A percentile compares a stretch with the other conserved stretches of the same genome.
phyloP scores from a whole-genome alignment of 2,888 invertebrate species.

The Nomada ferruginata region DNA sequence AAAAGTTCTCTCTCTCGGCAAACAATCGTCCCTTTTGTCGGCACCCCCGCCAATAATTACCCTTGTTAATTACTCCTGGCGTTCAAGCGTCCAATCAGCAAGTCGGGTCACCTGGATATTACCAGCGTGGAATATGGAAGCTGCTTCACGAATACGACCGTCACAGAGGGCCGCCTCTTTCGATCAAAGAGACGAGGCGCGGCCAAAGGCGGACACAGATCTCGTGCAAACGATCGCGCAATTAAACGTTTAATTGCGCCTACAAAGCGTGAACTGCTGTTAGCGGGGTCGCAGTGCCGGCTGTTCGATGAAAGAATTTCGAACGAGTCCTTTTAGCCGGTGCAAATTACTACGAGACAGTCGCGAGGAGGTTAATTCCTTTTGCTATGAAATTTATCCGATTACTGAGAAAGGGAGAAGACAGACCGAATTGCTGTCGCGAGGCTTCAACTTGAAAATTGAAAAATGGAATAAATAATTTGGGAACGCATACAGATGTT shows the following conservation, averaged over 20 bases:
- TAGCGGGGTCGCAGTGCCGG: not conserved
- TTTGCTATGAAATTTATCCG: not conserved
- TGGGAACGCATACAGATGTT: too few species aligned
- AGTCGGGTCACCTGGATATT: slow-evolving; percentile 18
- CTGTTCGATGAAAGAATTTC: slow-evolving; percentile 13
- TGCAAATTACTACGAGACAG: not conserved
- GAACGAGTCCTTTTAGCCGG: slow-evolving; percentile 1
- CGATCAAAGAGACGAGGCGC: slow-evolving; percentile 38
- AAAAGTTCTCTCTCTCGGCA: slow-evolving; percentile 34
- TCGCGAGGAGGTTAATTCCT: slow-evolving; percentile 1
- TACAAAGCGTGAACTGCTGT: slow-evolving; percentile 27
- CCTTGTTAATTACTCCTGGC: slow-evolving; percentile 50
- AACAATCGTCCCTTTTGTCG: slow-evolving; percentile 44
- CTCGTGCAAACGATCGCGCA: slow-evolving; percentile 32
- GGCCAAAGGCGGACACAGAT: slow-evolving; percentile 23
- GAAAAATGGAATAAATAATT: not conserved
- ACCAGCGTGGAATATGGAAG: slow-evolving; percentile 38
- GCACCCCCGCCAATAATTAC: slow-evolving; percentile 47
- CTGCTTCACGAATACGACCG: slow-evolving; percentile 26
- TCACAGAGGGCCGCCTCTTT: slow-evolving; percentile 12
- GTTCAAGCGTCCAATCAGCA: slow-evolving; percentile 50
- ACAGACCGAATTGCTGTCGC: not conserved
- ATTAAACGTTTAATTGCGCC: slow-evolving; percentile 45
- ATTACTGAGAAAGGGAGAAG: not conserved
- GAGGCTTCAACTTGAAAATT: not conserved